Base-by-base conservation (phyloP, 2,113 vertebrate species). In the Leucosticte australis region DNA sequence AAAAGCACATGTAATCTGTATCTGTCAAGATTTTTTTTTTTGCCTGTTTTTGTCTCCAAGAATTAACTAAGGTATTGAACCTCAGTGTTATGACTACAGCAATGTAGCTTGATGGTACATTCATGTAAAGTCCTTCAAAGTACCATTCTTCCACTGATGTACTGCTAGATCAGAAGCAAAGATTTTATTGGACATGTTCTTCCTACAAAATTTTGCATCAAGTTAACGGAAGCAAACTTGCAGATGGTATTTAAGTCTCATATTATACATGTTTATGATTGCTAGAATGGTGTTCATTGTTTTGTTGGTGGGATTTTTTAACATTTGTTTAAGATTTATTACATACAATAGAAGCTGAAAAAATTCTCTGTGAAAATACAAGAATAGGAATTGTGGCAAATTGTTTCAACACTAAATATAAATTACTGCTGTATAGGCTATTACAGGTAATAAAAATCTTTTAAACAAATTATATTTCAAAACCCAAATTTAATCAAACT, bases 401-500 rank as follows among this genome's bases (percentile, higher is more conserved):
- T 83, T 74, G 84, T 88, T 88, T 65, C 75, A 95, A 93, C 55
- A 46, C 67, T 90, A 80, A 77, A 93, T 76, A 69, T 63, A 85
- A 91, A 35, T 55, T 87, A 90, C 55, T 77, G n/a, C 15, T 88
- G 35, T 50, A 90, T 76, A 94, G 96, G 89, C 73, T 96, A 79
- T 69, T 94, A 95, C 30, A 96, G 44, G 50, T 95, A 94, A 49
- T 77, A 90, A 78, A 97, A 97, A 96, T 94, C 37, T 93, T 90
- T 92, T 92, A 87, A 96, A 96, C 80, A 68, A 95, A 94, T 95
- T 91, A 78, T 71, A 31, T 95, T 91, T 85, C 91, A 82, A 97
- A 97, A 82, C 64, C 41, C 83, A 78, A 94, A 94, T 78, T 96
- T 71, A 87, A 97, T 89, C 91, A 97, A 97, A 82, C 94, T 96